Evolutionary conservation across 2,113 vertebrate genomes (phyloP), one percentile per base, ranked within the genome.

Genomic region (Rissa tridactyla): DNA sequence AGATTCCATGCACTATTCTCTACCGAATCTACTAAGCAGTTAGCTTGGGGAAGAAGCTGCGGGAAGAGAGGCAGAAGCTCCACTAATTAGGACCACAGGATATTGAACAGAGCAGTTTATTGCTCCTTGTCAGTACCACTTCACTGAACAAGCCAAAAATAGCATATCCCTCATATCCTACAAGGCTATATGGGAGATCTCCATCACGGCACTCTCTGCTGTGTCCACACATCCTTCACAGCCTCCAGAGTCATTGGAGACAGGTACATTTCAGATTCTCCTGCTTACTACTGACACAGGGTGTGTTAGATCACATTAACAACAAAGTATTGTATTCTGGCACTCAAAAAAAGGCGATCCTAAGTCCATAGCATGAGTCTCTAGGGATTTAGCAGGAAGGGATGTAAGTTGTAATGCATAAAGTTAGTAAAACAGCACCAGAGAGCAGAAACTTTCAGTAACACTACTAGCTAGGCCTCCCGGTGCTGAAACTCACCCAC

Each of bases 401-500:
- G 11, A 73, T 40, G 27, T 4, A 55, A 64, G 32, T 40, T 52
- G 0, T 44, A 72, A 81, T 6, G 9, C 52, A 58, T 51, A 20
- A 81, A 73, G 29, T 58, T 42, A 40, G 60, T 44, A 82, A 79
- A 17, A 70, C 7, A 36, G 12, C 8, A 40, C 44, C 38, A 90
- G 10, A 85, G 15, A 77, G 22, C n/a, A 65, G 32, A 64, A 77
- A 32, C 40, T 85, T 83, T 40, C 42, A 66, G 36, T 58, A 77
- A 72, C 11, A 46, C n/a, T 47, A 46, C n/a, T 47, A 81, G n/a
- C n/a, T 51, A 79, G 64, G 66, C 10, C 44, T 75, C 64, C 52
- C 23, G 30, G 29, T 87, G 46, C 52, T 62, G 64, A 78, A 84
- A 97, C 98, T 98, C 81, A 98, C 98, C 98, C 40, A 90, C 7